These are phyloP conservation scores for Aurelia sp. DNA, from an alignment of 30 jellyfish, hydroid and myxozoan species.

Conservation along the genomic window DNA sequence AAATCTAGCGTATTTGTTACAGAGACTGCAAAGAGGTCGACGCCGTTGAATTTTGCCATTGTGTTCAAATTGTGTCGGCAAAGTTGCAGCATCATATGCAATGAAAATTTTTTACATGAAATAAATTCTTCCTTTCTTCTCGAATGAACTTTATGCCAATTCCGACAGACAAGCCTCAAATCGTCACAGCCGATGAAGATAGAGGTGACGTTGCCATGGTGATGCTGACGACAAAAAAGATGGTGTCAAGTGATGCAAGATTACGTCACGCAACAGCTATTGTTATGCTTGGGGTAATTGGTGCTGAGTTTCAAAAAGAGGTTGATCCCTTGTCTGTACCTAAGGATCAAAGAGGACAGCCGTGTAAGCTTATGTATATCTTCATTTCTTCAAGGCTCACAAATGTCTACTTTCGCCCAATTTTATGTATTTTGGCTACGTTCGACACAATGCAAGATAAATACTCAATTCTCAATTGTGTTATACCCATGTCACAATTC, in stretches of 20 bases:
- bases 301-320: constrained; percentile 98
- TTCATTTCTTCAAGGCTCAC: background rate
- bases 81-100: too few relatives aligned
- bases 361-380: constrained; percentile 1
- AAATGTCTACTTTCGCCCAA: background rate
- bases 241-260: constrained; percentile 95
- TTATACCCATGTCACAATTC: too few relatives aligned
- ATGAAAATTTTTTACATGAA: too few relatives aligned
- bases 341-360: constrained; percentile 51
- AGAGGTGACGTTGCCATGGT: constrained; percentile 94
- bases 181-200: constrained; percentile 85
- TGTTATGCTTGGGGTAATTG: constrained; percentile 95
- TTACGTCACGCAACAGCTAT: constrained; percentile 98
- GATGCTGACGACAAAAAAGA: constrained; percentile 94
- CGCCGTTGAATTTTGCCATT: too few relatives aligned
- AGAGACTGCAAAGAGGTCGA: too few relatives aligned
- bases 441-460: too few relatives aligned
- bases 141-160: background rate
- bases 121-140: background rate
- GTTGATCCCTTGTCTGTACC: constrained; percentile 84
- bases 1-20: too few relatives aligned
- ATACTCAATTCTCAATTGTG: too few relatives aligned
- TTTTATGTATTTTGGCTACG: background rate
- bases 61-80: too few relatives aligned
- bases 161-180: constrained; percentile 75